phyloP scores from a whole-genome alignment of 2,797 vertebrate genomes.

The Sebastes flavidus region DNA sequence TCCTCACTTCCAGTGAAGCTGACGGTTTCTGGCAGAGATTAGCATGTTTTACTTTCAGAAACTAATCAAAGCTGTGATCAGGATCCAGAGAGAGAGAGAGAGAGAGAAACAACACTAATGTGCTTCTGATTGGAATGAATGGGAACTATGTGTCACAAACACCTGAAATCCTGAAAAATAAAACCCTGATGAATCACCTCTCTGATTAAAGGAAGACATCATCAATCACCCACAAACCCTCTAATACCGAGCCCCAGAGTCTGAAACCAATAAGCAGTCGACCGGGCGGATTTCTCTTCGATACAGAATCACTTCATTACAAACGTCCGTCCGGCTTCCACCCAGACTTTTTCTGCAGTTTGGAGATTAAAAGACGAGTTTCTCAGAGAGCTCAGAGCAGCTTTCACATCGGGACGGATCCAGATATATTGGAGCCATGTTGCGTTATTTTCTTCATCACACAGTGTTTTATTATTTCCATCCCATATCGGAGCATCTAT shows the following conservation, averaged over 20 bases:
- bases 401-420: conserved; percentile 30
- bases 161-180: conserved; percentile 41
- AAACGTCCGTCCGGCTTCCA: conserved; percentile 35
- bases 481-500: conserved; percentile 6
- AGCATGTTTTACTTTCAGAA: conserved; percentile 6
- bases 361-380: conserved; percentile 31
- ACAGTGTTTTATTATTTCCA: conserved; percentile 48
- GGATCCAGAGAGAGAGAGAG: neutral
- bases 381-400: conserved; percentile 9
- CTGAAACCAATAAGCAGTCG: conserved; percentile 56
- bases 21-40: conserved; percentile 1
- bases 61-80: conserved; percentile 46
- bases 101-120: conserved; percentile 28
- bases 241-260: neutral
- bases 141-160: conserved; percentile 44
- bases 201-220: conserved; percentile 69
- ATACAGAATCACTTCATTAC: conserved; percentile 65
- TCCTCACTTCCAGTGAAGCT: neutral
- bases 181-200: conserved; percentile 54
- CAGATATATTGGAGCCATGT: conserved; percentile 26
- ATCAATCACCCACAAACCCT: conserved; percentile 52
- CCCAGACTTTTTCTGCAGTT: conserved; percentile 29
- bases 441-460: conserved; percentile 46
- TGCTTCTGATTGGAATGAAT: conserved; percentile 45
- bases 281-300: conserved; percentile 36